Conservation (phyloP, 2,797 vertebrate species). For the Coilia nasus region DNA sequence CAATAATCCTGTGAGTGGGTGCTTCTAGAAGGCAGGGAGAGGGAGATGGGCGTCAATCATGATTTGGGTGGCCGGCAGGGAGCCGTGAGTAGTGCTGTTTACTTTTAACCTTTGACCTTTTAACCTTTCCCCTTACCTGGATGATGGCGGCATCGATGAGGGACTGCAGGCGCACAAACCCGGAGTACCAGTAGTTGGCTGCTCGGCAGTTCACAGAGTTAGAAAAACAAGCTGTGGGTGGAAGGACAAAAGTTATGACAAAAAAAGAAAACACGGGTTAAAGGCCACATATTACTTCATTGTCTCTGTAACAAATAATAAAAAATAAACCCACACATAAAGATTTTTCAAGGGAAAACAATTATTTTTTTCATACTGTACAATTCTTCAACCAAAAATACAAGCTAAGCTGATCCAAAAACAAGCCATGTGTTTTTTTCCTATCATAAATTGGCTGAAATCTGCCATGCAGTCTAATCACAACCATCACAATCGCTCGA, state of each 20-base stretch:
- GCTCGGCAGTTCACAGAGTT: conserved; percentile 81
- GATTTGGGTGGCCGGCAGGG: neutral
- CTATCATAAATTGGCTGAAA: no score
- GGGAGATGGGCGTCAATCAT: neutral
- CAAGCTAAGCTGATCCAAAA: no score
- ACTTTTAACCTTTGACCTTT: neutral
- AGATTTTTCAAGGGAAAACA: no score
- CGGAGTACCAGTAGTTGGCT: conserved; percentile 88
- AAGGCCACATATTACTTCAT: neutral
- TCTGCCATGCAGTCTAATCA: no score
- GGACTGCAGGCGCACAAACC: conserved; percentile 88
- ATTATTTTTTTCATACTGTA: no score
- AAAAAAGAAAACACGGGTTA: neutral
- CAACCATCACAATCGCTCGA: no score
- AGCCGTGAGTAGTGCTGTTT: neutral
- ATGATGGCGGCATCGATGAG: conserved; percentile 92
- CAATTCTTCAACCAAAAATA: no score
- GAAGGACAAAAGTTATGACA: neutral
- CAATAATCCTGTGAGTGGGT: neutral
- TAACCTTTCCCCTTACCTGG: conserved; percentile 75
- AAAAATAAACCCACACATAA: neutral
- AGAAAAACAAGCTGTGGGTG: conserved; percentile 77
- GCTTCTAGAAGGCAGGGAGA: neutral
- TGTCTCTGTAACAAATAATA: neutral
- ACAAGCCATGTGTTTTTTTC: no score